Evolutionary conservation across 2,113 vertebrate genomes (phyloP).

Genomic region (Neodon shergylaensis): DNA sequence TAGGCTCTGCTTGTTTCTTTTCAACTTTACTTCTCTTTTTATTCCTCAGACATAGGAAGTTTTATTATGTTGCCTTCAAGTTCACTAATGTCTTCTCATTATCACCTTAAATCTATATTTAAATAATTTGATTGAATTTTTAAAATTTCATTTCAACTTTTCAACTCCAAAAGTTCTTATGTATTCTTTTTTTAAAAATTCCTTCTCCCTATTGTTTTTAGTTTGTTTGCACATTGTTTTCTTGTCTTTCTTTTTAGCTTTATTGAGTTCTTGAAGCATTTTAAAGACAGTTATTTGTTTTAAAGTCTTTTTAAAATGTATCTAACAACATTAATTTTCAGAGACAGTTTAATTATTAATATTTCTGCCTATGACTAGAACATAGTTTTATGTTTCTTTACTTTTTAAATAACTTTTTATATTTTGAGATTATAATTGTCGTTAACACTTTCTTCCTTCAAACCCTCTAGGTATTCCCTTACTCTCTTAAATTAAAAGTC

Average conservation of each 20-base stretch:
- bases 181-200: neutral
- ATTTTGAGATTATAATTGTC: neutral
- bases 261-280: neutral
- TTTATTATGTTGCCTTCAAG: neutral
- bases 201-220: neutral
- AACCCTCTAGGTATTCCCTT: neutral
- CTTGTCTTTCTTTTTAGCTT: neutral
- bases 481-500: neutral
- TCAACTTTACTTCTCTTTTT: neutral
- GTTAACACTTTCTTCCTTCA: neutral
- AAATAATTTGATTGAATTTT: neutral
- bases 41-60: neutral
- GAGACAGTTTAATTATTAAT: neutral
- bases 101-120: neutral
- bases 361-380: neutral
- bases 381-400: neutral
- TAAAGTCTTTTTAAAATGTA: neutral
- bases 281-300: neutral
- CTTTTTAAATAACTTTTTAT: neutral
- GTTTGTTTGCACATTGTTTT: neutral
- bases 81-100: neutral
- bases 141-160: neutral
- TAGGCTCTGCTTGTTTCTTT: neutral
- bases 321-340: neutral
- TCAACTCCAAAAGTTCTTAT: neutral